These are phyloP conservation scores for Stichopus chloronotus DNA, from an alignment of 35 echinoderm and acorn worm genomes.

Conservation along the genomic window DNA sequence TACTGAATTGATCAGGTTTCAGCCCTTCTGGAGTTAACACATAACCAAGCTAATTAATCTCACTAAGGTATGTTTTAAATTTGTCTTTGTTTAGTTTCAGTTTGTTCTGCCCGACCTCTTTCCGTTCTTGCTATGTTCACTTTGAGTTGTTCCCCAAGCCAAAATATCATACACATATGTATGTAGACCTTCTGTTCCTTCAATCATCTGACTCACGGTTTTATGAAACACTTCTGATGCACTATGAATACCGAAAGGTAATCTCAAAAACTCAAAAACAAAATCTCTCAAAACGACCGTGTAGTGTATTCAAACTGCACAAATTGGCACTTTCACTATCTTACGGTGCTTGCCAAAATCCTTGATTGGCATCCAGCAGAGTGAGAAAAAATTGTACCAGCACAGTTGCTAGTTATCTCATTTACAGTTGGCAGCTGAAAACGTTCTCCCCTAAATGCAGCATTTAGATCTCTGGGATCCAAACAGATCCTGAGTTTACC, in stretches of 20 bases:
- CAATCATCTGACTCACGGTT: conserved; percentile 46
- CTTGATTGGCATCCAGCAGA: conserved; percentile 26
- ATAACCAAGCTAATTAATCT: not conserved
- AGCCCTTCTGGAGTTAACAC: not conserved
- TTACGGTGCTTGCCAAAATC: conserved; percentile 46
- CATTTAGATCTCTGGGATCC: conserved; percentile 36
- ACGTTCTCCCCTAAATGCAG: not conserved
- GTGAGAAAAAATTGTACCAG: conserved; percentile 20
- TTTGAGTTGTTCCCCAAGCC: not conserved
- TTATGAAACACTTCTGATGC: conserved; percentile 72
- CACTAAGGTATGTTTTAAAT: not conserved
- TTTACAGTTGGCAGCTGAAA: conserved; percentile 35
- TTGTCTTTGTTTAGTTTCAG: not conserved
- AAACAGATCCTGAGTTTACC: not conserved
- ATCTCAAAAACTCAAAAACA: not conserved
- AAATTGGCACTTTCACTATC: conserved; percentile 14
- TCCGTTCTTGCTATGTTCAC: not conserved
- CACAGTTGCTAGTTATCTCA: conserved; percentile 12
- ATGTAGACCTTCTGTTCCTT: conserved; percentile 23
- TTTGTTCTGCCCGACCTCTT: not conserved
- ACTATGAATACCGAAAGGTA: conserved; percentile 50
- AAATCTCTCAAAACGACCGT: not conserved
- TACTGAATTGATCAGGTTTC: not conserved
- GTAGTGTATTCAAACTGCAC: conserved; percentile 34
- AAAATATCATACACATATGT: not conserved